Conservation (phyloP, 2,113 vertebrate species). For the Scalopus aquaticus region DNA sequence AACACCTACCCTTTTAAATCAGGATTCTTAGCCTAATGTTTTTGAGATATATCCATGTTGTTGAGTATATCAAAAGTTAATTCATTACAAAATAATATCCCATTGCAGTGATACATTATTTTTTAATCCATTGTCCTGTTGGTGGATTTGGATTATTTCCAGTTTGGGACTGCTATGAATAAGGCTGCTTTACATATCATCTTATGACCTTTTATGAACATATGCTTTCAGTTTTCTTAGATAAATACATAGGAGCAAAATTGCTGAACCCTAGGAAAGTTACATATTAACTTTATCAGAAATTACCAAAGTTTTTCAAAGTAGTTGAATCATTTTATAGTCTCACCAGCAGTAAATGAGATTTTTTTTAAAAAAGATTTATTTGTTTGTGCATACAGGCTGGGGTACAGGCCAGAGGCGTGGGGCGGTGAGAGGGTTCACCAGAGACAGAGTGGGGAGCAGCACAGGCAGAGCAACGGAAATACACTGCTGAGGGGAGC, state of each 20-base stretch:
- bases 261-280: neutral
- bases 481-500: no score
- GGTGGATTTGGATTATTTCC: neutral
- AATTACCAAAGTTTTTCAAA: conserved; percentile 8
- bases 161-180: neutral
- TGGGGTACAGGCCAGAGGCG: no score
- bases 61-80: neutral
- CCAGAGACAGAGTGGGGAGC: no score
- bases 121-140: conserved; percentile 2
- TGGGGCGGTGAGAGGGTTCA: no score
- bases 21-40: neutral
- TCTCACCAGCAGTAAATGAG: neutral
- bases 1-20: neutral
- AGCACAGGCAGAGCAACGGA: no score
- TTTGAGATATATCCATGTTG: neutral
- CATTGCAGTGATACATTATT: neutral
- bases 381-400: no score
- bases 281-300: conserved; percentile 9
- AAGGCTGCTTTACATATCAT: neutral
- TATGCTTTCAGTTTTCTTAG: neutral
- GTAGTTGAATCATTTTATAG: neutral
- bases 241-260: neutral
- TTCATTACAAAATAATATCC: neutral
- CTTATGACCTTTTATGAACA: neutral
- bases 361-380: no score